Evolutionary conservation across 2,888 invertebrate genomes (phyloP).

Genomic region (Andricus curvator): DNA sequence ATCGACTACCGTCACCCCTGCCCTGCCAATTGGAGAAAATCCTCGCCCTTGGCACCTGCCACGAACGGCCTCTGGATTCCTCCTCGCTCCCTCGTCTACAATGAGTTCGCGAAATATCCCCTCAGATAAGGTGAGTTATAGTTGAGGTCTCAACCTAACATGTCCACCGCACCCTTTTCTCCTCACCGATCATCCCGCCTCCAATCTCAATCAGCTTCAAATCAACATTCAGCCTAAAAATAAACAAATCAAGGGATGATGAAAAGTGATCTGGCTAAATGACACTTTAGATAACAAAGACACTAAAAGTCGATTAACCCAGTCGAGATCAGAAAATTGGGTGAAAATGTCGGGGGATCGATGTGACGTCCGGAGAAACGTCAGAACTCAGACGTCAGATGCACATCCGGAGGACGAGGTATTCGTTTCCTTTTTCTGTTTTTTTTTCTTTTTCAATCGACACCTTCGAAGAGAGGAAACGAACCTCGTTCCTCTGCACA

Average conservation of each 20-base stretch:
- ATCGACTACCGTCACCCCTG: constrained; percentile 49
- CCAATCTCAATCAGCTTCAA: not conserved
- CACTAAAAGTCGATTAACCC: constrained; percentile 1
- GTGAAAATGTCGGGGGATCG: constrained; percentile 40
- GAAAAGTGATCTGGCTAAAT: not conserved
- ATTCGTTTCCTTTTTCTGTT: not conserved
- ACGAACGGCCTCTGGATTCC: constrained; percentile 70
- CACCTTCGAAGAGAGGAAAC: constrained; percentile 44
- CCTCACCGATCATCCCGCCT: not conserved
- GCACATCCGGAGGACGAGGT: not conserved
- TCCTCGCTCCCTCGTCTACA: constrained; percentile 71
- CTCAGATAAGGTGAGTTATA: constrained; percentile 87
- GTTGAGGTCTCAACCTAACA: constrained; percentile 43
- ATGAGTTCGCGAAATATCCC: constrained; percentile 91
- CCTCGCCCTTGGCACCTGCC: constrained; percentile 53
- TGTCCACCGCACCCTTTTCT: constrained; percentile 67
- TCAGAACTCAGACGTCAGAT: constrained; percentile 36
- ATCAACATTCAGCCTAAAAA: not conserved
- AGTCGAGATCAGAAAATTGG: constrained; percentile 45
- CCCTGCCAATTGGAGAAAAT: constrained; percentile 43
- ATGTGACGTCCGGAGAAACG: constrained; percentile 38
- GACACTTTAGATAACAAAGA: not conserved
- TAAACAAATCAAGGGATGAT: not conserved
- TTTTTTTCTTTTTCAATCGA: not conserved
- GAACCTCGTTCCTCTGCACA: constrained; percentile 5